Percentiles rank a stretch among this genome's conserved stretches.
Conservation (phyloP, 2,113 vertebrate genomes). For the Stegastes partitus region DNA sequence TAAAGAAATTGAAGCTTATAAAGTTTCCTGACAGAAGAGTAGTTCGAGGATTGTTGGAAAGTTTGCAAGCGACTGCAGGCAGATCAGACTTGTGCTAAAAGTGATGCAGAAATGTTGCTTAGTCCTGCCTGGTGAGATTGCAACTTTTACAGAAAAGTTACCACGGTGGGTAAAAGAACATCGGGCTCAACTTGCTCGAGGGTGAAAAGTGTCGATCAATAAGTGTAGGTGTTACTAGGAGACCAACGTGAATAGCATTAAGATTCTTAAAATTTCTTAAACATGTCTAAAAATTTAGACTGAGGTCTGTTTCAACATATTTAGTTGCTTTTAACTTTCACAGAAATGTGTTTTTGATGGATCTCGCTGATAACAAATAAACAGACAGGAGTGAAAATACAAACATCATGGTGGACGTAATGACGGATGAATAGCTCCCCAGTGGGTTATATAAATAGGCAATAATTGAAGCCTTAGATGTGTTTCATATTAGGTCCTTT, state of each 20-base stretch:
- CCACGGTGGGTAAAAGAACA: not conserved
- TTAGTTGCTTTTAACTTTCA: not conserved
- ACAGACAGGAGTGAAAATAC: slow-evolving; percentile 8
- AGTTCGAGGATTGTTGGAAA: too few relatives aligned
- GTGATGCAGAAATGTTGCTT: too few relatives aligned
- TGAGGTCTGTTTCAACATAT: too few relatives aligned
- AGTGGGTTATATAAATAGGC: slow-evolving; percentile 8
- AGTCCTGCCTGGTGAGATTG: too few relatives aligned
- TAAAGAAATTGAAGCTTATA: too few relatives aligned
- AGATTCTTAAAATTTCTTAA: not conserved
- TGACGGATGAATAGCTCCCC: slow-evolving; percentile 22
- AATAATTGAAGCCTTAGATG: slow-evolving; percentile 1
- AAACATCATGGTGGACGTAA: slow-evolving; percentile 14
- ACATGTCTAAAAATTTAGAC: not conserved
- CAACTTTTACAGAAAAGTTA: too few relatives aligned
- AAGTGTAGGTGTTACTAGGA: slow-evolving; percentile 1
- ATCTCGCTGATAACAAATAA: slow-evolving; percentile 11
- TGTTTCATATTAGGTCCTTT: slow-evolving; percentile 39
- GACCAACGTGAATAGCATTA: not conserved
- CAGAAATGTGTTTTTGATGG: slow-evolving; percentile 4
- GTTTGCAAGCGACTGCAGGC: too few relatives aligned
- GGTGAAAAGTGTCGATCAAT: not conserved
- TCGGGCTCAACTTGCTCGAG: not conserved
- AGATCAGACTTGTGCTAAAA: too few relatives aligned
- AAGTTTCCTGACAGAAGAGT: too few relatives aligned